Evolutionary conservation across 2,888 invertebrate species (phyloP), one percentile per base, ranked within the genome.

Genomic region (Drosophila merina): DNA sequence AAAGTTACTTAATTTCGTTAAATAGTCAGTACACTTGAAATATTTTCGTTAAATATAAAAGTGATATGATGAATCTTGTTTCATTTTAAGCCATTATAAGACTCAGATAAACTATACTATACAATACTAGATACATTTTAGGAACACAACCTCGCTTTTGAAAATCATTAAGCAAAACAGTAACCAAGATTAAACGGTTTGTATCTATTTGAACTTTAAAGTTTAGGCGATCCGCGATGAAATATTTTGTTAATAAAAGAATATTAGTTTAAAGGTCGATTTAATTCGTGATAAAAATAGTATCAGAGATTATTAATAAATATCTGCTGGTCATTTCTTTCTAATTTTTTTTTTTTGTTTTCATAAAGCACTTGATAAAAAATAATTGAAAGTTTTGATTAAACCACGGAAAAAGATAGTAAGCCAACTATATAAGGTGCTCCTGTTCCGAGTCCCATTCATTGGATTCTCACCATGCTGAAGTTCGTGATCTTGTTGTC

Each of bases 401-500:
- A 36, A 33, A 4, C n/a, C 36, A n/a, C n/a, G n/a, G n/a, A 5
- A 36, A n/a, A n/a, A n/a, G 36, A 36, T 36, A n/a, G 36, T 4
- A 36, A n/a, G 2, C n/a, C n/a, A 9, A 4, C n/a, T 36, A 36
- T n/a, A 33, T 10, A n/a, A n/a, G 54, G 40, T 12, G 44, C n/a
- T n/a, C 9, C 33, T 8, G 3, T 5, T 42, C 25, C 30, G 20
- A 6, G 20, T 42, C 26, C 2, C 48, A 4, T 36, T 55, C 69
- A 79, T 75, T 71, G 42, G 64, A 57, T 25, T 28, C 36, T 58
- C 66, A 75, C 57, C 50, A 89, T 89, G 89, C 77, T 88, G 44
- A 88, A 84, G 75, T 72, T 87, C 51, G 78, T 81, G 66, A 85
- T 85, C 48, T 72, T 88, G 52, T 73, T 79, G 58, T 76, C 81